Evolutionary conservation across 2,888 invertebrate species (phyloP), one percentile per base, ranked within the genome.

Genomic region (Parthenolecanium corni): DNA sequence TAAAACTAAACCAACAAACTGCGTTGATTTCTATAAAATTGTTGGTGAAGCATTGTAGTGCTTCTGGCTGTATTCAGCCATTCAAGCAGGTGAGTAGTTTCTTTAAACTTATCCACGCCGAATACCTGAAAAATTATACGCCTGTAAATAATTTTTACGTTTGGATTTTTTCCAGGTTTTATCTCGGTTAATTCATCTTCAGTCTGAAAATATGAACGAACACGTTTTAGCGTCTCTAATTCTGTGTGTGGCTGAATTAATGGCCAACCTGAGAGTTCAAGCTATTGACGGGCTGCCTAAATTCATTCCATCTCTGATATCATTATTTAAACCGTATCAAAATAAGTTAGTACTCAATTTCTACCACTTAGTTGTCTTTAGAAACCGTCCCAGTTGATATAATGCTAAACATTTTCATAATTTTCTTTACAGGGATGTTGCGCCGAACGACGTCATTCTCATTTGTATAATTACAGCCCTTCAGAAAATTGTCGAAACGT

Each of bases 1-100:
- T 51, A 21, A 61, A 61, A 40, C 16, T 61, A 16, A 61, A 61
- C 66, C 84, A 89, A 69, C 93, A 94, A 75, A 86, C 86, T 0
- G 86, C 89, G 0, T 75, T 95, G 25, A 78, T 90, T 47, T 85
- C 88, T 0, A 73, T 94, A 49, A 93, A 94, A 73, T 74, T 92
- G 14, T 73, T 94, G 11, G 64, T 64, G 1, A 64, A 64, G 25
- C 40, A 62, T 25, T 65, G 56, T 12, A 38, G 56, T 40, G 61
- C 62, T 25, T 44, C 58, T 23, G 61, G 65, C 21, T 52, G 64
- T 44, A 14, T 63, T 5, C 25, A 56, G 20, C 25, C 52, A 16
- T 66, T 67, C 23, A 65, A 62, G 20, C 52, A 51, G 16, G 63
- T 63, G 23, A 54, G 18, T 20, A 23, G 23, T 38, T 20, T 31